Percentiles rank a stretch among this genome's conserved stretches.
These are phyloP conservation scores for Rhopalosiphum maidis DNA, from an alignment of 1,140 invertebrate genomes.

Conservation along the genomic window DNA sequence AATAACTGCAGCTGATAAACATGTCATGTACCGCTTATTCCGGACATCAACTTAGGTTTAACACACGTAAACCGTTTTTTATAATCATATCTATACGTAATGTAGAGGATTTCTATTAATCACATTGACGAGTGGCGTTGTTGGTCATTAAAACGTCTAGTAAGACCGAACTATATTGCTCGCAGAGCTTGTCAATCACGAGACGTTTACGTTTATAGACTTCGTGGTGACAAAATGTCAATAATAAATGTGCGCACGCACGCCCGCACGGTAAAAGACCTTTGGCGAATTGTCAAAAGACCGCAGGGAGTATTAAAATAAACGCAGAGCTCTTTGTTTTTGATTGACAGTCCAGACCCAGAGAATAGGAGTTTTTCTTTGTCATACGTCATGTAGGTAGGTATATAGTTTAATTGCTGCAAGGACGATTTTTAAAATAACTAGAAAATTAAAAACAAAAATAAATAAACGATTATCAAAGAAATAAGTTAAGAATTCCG, in stretches of 20 bases:
- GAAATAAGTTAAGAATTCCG: not conserved
- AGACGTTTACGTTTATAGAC: not conserved
- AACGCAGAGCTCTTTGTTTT: not conserved
- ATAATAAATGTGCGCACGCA: not conserved
- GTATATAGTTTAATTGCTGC: not conserved
- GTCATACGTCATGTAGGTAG: not conserved
- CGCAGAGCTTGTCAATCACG: not conserved
- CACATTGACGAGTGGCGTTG: slow-evolving; percentile 7
- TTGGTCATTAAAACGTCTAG: slow-evolving; percentile 13
- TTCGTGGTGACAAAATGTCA: slow-evolving; percentile 2
- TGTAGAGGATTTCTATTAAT: slow-evolving; percentile 3
- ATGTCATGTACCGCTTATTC: slow-evolving; percentile 21
- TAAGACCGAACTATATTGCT: not conserved
- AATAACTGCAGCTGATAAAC: slow-evolving; percentile 23
- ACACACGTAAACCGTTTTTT: slow-evolving; percentile 6
- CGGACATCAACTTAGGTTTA: not conserved
- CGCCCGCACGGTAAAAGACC: not conserved
- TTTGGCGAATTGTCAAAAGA: slow-evolving; percentile 36
- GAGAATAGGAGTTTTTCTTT: not conserved
- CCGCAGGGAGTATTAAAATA: not conserved
- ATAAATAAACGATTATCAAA: not conserved
- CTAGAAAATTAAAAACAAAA: not conserved
- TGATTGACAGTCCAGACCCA: not conserved
- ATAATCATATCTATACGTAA: not conserved
- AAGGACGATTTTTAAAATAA: not conserved